A percentile compares a stretch with the other conserved stretches of the same genome.
These are phyloP conservation scores for Pseudorhombus dupliciocellatus DNA, from an alignment of 2,113 vertebrate species.

Conservation along the genomic window DNA sequence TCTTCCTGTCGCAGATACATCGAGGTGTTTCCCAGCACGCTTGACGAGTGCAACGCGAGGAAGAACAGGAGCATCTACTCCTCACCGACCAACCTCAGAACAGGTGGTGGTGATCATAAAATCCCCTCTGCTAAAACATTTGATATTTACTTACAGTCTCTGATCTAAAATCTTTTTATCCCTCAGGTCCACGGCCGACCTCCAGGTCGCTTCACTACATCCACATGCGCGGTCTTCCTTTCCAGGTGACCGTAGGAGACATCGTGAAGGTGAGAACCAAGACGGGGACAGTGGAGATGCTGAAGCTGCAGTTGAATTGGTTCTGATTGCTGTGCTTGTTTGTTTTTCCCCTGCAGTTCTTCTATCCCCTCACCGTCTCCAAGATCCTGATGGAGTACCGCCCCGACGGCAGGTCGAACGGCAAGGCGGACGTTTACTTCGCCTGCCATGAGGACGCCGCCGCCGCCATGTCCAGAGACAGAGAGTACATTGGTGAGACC, in stretches of 20 bases:
- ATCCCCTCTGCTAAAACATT: no score
- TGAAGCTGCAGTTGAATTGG: neutral
- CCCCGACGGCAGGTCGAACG: constrained; percentile 81
- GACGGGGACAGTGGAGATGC: neutral
- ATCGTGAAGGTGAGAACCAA: constrained; percentile 82
- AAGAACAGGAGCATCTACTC: neutral
- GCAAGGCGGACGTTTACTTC: constrained; percentile 88
- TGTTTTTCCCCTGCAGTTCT: constrained; percentile 83
- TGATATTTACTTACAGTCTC: no score
- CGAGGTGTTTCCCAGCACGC: constrained; percentile 89
- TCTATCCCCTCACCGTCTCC: constrained; percentile 83
- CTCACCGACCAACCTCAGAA: neutral
- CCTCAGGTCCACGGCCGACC: neutral
- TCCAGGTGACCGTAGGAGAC: constrained; percentile 83
- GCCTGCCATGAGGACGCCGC: constrained; percentile 81
- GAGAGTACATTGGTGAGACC: constrained; percentile 83
- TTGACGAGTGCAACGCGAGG: constrained; percentile 76
- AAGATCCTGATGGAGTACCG: constrained; percentile 87
- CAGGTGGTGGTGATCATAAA: no score
- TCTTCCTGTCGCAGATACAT: constrained; percentile 83
- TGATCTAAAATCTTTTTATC: no score
- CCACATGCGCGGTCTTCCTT: constrained; percentile 89
- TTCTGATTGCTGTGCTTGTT: accelerated
- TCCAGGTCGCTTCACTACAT: constrained; percentile 69
- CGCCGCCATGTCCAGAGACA: constrained; percentile 88